A percentile compares a stretch with the other conserved stretches of the same genome.
phyloP scores from a whole-genome alignment of 2,797 vertebrate species.

The Furcifer pardalis region DNA sequence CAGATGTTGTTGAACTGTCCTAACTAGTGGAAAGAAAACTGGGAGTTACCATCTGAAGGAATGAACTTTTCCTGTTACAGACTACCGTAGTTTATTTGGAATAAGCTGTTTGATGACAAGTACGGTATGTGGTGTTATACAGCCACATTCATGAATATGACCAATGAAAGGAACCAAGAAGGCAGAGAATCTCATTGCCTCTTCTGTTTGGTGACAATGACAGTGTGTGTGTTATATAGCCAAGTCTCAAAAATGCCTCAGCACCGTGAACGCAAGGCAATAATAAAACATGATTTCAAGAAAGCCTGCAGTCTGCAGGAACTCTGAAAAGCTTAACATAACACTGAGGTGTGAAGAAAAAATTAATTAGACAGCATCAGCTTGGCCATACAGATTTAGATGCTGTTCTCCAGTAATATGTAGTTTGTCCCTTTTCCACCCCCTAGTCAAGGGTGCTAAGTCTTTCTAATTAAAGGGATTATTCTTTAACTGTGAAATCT shows the following conservation, averaged over 20 bases:
- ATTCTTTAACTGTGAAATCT: conserved; percentile 65
- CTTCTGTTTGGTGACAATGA: conserved; percentile 2
- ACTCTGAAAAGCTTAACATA: conserved; percentile 47
- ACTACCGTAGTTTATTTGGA: no score
- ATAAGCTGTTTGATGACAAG: no score
- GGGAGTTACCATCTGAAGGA: no score
- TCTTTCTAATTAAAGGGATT: conserved; percentile 65
- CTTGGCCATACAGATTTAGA: conserved; percentile 54
- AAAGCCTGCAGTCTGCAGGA: conserved; percentile 36
- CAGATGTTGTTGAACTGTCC: no score
- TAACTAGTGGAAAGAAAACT: no score
- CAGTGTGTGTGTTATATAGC: not conserved
- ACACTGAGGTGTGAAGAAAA: conserved; percentile 18
- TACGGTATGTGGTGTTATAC: no score
- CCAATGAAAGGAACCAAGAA: not conserved
- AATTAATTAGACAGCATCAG: conserved; percentile 58
- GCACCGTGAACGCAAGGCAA: conserved; percentile 24
- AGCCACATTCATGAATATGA: not conserved
- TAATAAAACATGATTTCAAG: conserved; percentile 41
- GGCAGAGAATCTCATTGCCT: not conserved
- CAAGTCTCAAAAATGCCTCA: conserved; percentile 36
- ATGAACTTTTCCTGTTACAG: no score
- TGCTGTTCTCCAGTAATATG: conserved; percentile 41
- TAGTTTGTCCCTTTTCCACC: conserved; percentile 48
- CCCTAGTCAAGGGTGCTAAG: conserved; percentile 51